Evolutionary conservation across 1,140 invertebrate genomes (phyloP).

Genomic region (Papilio xuthus): DNA sequence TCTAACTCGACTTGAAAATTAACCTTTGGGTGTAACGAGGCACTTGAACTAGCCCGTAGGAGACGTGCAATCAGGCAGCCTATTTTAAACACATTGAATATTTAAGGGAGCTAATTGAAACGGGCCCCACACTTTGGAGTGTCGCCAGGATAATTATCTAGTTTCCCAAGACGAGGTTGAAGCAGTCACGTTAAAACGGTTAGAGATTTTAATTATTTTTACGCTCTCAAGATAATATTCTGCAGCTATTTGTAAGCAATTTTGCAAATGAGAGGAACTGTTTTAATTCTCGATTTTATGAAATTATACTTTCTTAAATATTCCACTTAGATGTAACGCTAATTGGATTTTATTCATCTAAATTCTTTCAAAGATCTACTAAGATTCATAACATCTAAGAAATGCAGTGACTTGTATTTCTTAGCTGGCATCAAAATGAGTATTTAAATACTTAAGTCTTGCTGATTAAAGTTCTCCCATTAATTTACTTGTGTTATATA

Average conservation of each 20-base stretch:
- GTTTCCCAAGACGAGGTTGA: conserved; percentile 78
- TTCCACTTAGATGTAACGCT: not conserved
- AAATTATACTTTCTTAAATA: conserved; percentile 23
- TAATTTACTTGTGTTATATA: too few species aligned
- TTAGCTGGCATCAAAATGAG: not conserved
- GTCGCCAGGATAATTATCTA: conserved; percentile 79
- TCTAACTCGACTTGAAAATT: conserved; percentile 68
- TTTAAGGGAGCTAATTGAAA: conserved; percentile 81
- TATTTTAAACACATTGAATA: conserved; percentile 82
- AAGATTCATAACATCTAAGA: not conserved
- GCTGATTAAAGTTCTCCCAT: too few species aligned
- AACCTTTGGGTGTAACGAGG: conserved; percentile 72
- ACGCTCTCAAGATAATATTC: conserved; percentile 47
- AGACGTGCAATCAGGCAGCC: conserved; percentile 69
- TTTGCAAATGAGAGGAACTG: conserved; percentile 23
- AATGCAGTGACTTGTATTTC: conserved; percentile 13
- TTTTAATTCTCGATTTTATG: conserved; percentile 28
- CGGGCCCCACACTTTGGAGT: conserved; percentile 79
- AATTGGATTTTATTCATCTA: conserved; percentile 14
- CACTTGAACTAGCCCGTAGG: conserved; percentile 63
- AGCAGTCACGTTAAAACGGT: conserved; percentile 76
- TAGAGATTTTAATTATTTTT: conserved; percentile 72
- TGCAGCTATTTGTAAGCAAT: conserved; percentile 28
- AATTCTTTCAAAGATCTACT: not conserved
- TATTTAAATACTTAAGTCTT: too few species aligned